A percentile compares a stretch with the other conserved stretches of the same genome.
Conservation (phyloP, 2,797 vertebrate species). For the Coregonus suidteri region DNA sequence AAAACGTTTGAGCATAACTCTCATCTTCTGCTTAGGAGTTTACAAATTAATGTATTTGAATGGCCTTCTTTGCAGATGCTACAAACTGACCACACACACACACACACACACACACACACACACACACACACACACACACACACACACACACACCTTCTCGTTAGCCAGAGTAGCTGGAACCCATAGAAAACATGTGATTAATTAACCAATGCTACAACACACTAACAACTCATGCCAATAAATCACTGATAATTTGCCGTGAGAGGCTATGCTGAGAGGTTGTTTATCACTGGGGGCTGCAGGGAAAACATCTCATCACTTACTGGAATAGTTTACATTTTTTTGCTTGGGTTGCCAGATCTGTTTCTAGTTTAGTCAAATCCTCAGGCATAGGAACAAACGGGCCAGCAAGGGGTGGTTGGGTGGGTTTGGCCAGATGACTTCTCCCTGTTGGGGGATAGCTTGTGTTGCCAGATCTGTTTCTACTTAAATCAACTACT, state of each 20-base stretch:
- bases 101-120: conserved; percentile 31
- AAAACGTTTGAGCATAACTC: not conserved
- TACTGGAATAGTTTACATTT: too few relatives aligned
- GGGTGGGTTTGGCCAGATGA: not conserved
- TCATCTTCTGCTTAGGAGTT: not conserved
- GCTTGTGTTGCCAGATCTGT: not conserved
- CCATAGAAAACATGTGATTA: conserved; percentile 35
- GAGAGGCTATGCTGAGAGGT: conserved; percentile 17
- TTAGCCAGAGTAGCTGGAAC: conserved; percentile 45
- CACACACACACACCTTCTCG: conserved; percentile 22
- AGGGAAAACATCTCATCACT: not conserved
- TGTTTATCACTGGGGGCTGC: conserved; percentile 34
- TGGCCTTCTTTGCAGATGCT: not conserved
- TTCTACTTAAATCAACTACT: not conserved
- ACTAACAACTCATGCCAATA: conserved; percentile 23
- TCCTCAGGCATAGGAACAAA: conserved; percentile 2
- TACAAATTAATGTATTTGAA: not conserved
- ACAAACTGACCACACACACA: not conserved
- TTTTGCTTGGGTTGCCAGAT: too few relatives aligned
- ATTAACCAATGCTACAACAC: conserved; percentile 36
- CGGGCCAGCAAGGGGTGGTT: not conserved
- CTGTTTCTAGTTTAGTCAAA: too few relatives aligned
- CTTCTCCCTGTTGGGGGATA: not conserved
- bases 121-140: not conserved
- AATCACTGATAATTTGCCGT: conserved; percentile 40